Conservation (phyloP, 1,140 invertebrate species). For the Trinorchestia longiramus region DNA sequence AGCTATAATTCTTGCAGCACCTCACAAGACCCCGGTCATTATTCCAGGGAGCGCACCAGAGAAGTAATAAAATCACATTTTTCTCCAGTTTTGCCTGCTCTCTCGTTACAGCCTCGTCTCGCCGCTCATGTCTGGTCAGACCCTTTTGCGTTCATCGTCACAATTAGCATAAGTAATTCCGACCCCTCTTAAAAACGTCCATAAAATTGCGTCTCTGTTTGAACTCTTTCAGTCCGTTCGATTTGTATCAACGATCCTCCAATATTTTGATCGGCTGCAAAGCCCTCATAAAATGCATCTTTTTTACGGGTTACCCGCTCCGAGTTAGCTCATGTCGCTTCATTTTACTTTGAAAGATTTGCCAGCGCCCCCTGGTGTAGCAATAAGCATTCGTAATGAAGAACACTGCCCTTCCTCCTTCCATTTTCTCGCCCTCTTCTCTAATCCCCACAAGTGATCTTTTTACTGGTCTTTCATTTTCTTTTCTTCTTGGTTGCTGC, state of each 20-base stretch:
- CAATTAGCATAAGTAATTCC: constrained; percentile 53
- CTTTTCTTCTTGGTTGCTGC: not conserved
- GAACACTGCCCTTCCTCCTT: constrained; percentile 14
- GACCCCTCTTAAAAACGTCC: constrained; percentile 12
- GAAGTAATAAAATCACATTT: not conserved
- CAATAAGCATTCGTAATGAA: constrained; percentile 49
- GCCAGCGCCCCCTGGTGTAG: not conserved
- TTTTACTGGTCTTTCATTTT: constrained; percentile 13
- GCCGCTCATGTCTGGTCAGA: not conserved
- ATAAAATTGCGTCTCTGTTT: constrained; percentile 49
- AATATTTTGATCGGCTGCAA: constrained; percentile 35
- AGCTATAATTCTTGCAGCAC: not conserved
- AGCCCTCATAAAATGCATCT: not conserved
- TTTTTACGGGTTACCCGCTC: constrained; percentile 15
- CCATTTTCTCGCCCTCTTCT: constrained; percentile 2
- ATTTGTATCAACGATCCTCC: constrained; percentile 49
- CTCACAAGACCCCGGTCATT: not conserved
- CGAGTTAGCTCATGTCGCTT: not conserved
- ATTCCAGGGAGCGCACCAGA: not conserved
- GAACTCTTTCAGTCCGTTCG: constrained; percentile 19
- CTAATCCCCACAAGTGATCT: constrained; percentile 36
- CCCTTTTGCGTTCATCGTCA: not conserved
- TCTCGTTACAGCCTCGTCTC: not conserved
- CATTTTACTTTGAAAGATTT: constrained; percentile 34
- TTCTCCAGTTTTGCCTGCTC: not conserved